Base-by-base conservation (phyloP, 2,888 invertebrate genomes). In the Lasioglossum oenotherae region DNA sequence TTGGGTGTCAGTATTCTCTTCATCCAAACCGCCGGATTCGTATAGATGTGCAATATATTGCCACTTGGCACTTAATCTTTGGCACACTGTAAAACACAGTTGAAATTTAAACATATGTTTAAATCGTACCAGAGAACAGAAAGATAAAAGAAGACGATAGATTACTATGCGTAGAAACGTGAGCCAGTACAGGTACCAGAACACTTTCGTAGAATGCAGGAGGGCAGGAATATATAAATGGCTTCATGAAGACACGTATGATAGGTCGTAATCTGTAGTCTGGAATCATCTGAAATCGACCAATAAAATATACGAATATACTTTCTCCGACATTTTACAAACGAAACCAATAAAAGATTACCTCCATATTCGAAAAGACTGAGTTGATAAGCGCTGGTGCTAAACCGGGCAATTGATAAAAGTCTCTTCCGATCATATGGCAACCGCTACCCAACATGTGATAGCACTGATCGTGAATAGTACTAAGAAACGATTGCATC, bases 171-270 rank as follows among this genome's bases (percentile, higher is more conserved):
- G 98, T 98, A 77, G 98, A 97, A 64, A 98, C 96, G 92, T 97
- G 97, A 5, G 97, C 96, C 86, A 99, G 96, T 74, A 99, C 96
- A 74, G 98, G 98, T 93, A 98, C 95, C 69, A 98, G 96, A 57
- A 98, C 98, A 87, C 96, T 96, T 80, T 96, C 96, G 93, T 98
- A 97, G 95, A 97, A 98, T 82, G 97, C 97, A 67, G 97, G 97
- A 79, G 98, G 98, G 94, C 99, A 99, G 90, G 97, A 97, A 94
- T 97, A 97, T 90, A 99, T 97, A 92, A 98, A 98, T 35, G 98
- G 98, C 93, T 98, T 98, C 91, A 99, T 96, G 94, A 98, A 98
- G 60, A 97, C 97, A 74, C 98, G 96, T 89, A 98, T 97, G 74
- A 99, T 96, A 4, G 97, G 97, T 81, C 98, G 96, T 93, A 99